Base-by-base conservation (phyloP, 2,797 vertebrate genomes). In the Pangasius krempfi region DNA sequence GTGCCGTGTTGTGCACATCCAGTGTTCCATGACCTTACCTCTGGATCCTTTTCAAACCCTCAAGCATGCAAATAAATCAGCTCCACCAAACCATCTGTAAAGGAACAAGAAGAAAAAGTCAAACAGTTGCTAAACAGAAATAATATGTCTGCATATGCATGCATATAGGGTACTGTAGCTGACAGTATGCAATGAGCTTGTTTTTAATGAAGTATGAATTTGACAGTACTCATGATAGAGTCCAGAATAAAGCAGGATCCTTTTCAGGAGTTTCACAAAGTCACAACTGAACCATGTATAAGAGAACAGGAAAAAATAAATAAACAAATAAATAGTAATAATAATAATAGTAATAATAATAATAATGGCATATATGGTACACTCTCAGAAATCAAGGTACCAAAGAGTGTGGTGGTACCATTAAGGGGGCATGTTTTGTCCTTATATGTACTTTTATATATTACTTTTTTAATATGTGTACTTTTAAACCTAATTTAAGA, bases 321-420 rank as follows among this genome's bases (percentile, higher is more conserved):
- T 37, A 70, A 37, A 37, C 5, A 44, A 20, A 68, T 2, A 3
- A 22, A 27, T 75, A 75, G 27, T 50, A 22, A 22, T 56, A 56
- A 37, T 78, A 54, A 78, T 30, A 79, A 33, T 60, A 60, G 58
- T 58, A 81, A 78, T 30, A 52, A 78, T 30, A 78, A n/a, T 30
- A 78, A 54, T 54, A 16, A 54, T 30, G 25, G 16, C n/a, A n/a
- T n/a, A 30, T 7, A 52, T 76, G 27, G 30, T 25, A 40, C 8
- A 40, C 20, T 12, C 16, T 33, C 1, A 18, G 3, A 58, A 80
- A 58, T 56, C 50, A 13, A 25, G 18, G 9, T 37, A 33, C 8
- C 30, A 80, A 56, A 16, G 8, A 4, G 16, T 80, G 40, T 78
- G 25, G 44, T 52, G n/a, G 5, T 54, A 52, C 2, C 18, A 80